Conservation (phyloP, 2,113 vertebrate species). For the Macrotis lagotis region DNA sequence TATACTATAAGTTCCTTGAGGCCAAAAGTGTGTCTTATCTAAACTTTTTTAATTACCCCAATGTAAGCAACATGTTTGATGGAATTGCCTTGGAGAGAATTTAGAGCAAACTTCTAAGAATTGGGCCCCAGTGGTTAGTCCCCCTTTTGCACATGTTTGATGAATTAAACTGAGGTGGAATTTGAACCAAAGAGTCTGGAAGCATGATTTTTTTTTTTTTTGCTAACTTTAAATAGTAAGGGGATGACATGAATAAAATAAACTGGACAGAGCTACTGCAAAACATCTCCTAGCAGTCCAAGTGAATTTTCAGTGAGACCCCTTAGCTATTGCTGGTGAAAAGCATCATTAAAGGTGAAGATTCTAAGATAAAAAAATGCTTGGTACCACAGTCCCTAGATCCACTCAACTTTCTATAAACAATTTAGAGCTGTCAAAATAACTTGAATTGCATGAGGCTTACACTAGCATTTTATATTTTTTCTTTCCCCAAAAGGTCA, state of each 20-base stretch:
- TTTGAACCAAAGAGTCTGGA: background rate
- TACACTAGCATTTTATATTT: constrained; percentile 36
- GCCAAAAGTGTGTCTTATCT: background rate
- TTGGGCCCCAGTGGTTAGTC: background rate
- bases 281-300: background rate
- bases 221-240: background rate
- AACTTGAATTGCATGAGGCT: background rate
- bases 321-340: background rate
- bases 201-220: constrained; percentile 4
- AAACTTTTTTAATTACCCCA: background rate
- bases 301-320: background rate
- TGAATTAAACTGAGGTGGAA: background rate
- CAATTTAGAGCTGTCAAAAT: constrained; percentile 51
- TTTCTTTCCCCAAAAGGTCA: constrained; percentile 54
- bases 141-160: background rate
- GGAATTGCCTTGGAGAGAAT: background rate
- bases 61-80: background rate
- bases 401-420: background rate
- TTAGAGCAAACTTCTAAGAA: background rate
- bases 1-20: background rate
- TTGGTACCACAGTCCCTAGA: constrained; percentile 8
- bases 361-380: background rate
- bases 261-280: background rate
- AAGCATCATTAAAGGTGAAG: background rate
- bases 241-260: background rate